Conservation (phyloP, 2,113 vertebrate genomes). For the Tauraco erythrolophus region DNA sequence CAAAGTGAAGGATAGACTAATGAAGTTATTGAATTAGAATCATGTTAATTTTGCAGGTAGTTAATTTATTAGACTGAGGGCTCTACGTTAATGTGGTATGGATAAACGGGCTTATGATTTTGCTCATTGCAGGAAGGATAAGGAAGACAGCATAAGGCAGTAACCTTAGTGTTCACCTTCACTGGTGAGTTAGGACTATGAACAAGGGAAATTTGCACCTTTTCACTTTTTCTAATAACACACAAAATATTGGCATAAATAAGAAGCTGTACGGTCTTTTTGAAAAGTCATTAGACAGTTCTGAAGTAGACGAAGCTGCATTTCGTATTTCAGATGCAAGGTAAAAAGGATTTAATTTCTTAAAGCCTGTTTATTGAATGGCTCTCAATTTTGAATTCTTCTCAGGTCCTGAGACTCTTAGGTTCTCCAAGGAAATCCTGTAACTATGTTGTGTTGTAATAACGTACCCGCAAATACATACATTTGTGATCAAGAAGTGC, state of each 20-base stretch:
- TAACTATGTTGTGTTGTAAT: background rate
- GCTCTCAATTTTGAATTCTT: background rate
- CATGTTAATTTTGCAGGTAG: background rate
- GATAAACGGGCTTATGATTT: background rate
- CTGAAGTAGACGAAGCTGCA: background rate
- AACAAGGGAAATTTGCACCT: background rate
- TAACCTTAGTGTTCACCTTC: background rate
- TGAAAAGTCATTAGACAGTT: background rate
- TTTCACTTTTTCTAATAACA: background rate
- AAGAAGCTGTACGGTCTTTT: background rate
- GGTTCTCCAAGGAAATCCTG: background rate
- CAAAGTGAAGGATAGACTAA: background rate
- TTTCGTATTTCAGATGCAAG: background rate
- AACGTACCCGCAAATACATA: background rate
- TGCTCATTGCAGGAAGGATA: background rate
- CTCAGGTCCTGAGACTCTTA: background rate
- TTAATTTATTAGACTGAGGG: background rate
- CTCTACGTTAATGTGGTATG: background rate
- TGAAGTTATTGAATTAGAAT: background rate
- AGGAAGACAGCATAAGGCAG: rapidly evolving
- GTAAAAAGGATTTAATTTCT: background rate
- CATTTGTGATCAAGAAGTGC: background rate
- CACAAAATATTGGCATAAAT: background rate
- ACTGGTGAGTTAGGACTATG: background rate
- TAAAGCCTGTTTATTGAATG: background rate